Evolutionary conservation across 2,113 vertebrate species (phyloP).

Genomic region (Cranoglanis bouderius): DNA sequence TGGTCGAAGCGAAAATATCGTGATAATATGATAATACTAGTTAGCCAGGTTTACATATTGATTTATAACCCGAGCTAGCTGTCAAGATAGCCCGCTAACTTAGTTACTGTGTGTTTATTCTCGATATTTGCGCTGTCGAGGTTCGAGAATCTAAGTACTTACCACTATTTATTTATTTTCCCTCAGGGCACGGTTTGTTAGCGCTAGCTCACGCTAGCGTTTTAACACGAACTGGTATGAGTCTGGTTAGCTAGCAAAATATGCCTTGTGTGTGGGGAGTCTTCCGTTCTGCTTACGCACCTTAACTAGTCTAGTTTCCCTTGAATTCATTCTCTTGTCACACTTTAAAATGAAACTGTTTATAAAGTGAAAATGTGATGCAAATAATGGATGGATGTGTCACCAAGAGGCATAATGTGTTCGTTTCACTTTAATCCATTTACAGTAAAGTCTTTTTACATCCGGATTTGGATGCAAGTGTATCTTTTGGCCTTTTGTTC

Average conservation of each 20-base stretch:
- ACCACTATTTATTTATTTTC: no score
- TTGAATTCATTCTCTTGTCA: not conserved
- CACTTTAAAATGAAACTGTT: not conserved
- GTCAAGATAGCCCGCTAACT: not conserved
- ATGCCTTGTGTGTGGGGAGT: not conserved
- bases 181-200: not conserved
- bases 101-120: not conserved
- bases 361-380: not conserved
- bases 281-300: not conserved
- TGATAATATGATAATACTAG: not conserved
- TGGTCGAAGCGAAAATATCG: not conserved
- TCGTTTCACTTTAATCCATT: not conserved
- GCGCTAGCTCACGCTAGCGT: not conserved
- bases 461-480: not conserved
- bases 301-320: not conserved
- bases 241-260: not conserved
- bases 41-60: not conserved
- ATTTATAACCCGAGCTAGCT: not conserved
- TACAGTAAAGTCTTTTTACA: not conserved
- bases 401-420: not conserved
- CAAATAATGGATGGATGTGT: no score
- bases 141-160: not conserved
- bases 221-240: not conserved
- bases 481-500: slow-evolving; percentile 19
- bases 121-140: not conserved